phyloP scores from a whole-genome alignment of 1,140 invertebrate genomes.

The Campodea augens region DNA sequence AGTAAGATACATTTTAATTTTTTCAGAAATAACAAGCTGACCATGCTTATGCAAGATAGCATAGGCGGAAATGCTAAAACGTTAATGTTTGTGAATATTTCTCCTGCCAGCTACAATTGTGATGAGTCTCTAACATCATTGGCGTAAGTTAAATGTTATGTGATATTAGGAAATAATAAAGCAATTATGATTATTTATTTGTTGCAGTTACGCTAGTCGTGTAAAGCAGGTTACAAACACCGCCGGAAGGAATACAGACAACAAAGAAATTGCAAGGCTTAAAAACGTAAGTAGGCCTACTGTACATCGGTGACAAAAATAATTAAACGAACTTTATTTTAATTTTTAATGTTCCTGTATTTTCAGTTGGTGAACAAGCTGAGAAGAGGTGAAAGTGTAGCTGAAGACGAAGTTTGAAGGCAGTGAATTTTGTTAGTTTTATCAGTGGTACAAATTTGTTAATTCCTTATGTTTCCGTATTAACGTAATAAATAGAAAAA shows the following conservation, averaged over 20 bases:
- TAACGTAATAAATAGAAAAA: too few species aligned
- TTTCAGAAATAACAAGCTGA: conserved; percentile 34
- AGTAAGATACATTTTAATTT: too few species aligned
- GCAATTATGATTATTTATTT: conserved; percentile 3
- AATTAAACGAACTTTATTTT: conserved; percentile 2
- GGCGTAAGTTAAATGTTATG: conserved; percentile 19
- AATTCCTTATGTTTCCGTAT: too few species aligned
- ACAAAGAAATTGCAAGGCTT: conserved; percentile 28
- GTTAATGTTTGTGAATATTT: conserved; percentile 36
- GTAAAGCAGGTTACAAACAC: conserved; percentile 32
- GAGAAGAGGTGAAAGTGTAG: conserved; percentile 21
- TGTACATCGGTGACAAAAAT: conserved; percentile 6
- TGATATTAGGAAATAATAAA: not conserved
- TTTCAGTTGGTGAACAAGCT: conserved; percentile 23
- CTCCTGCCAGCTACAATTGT: conserved; percentile 28
- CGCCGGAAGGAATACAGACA: conserved; percentile 28
- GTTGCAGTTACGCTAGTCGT: conserved; percentile 28
- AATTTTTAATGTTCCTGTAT: conserved; percentile 5
- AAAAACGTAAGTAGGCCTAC: conserved; percentile 17
- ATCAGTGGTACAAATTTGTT: too few species aligned
- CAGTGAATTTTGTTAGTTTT: too few species aligned
- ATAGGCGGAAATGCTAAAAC: conserved; percentile 36
- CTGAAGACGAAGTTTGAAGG: too few species aligned
- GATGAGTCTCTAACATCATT: conserved; percentile 30
- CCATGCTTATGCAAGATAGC: conserved; percentile 33